Percentiles rank a stretch among this genome's conserved stretches.
Conservation (phyloP, 2,797 vertebrate species). For the Decapterus maruadsi region DNA sequence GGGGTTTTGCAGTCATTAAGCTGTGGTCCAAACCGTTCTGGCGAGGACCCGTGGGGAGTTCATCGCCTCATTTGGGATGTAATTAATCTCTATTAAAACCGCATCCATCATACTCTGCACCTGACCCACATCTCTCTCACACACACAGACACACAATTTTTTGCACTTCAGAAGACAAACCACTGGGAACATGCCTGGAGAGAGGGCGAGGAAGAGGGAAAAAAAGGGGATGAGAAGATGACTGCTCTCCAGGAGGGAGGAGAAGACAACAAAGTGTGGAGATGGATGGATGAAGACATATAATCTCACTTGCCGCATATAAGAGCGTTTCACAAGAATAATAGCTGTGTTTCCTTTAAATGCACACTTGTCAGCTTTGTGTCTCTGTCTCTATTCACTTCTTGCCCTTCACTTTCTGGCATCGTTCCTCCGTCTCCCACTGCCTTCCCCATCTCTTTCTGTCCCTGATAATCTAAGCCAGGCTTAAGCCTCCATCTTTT, state of each 20-base stretch:
- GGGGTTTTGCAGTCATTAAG: conserved; percentile 29
- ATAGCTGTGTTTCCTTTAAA: conserved; percentile 18
- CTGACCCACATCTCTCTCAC: conserved; percentile 50
- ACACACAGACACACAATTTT: conserved; percentile 11
- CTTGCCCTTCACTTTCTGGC: conserved; percentile 21
- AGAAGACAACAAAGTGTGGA: background rate
- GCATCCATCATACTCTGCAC: conserved; percentile 47
- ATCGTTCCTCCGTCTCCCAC: conserved; percentile 17
- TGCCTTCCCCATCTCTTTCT: conserved; percentile 9
- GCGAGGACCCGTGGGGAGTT: conserved; percentile 13
- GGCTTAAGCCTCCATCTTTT: conserved; percentile 48
- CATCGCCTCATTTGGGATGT: conserved; percentile 55
- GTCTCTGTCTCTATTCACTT: background rate
- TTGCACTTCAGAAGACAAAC: conserved; percentile 35
- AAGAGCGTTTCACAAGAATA: conserved; percentile 19
- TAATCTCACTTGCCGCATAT: background rate
- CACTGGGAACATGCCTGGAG: conserved; percentile 18
- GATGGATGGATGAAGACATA: conserved; percentile 15
- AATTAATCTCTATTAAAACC: conserved; percentile 74
- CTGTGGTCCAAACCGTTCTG: background rate
- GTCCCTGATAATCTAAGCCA: conserved; percentile 39
- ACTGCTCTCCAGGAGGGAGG: background rate
- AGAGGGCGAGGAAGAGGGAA: background rate
- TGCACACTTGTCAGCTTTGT: conserved; percentile 16
- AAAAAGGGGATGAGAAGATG: background rate